Evolutionary conservation across 2,113 vertebrate genomes (phyloP).

Genomic region (Daboia siamensis): DNA sequence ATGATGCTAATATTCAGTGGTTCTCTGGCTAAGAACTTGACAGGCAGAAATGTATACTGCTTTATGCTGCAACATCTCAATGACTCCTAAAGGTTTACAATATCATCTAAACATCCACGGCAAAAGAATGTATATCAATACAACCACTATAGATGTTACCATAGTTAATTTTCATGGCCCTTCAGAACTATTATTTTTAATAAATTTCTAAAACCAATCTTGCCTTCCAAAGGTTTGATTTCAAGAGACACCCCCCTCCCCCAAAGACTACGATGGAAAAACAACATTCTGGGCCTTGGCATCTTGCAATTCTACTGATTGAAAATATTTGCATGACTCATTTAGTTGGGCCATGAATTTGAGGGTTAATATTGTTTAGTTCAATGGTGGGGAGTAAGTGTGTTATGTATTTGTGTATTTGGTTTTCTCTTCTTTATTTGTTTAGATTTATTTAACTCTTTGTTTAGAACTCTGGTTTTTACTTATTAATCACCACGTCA

Average conservation of each 20-base stretch:
- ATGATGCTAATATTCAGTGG: neutral
- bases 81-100: neutral
- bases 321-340: neutral
- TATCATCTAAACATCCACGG: neutral
- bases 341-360: accelerated
- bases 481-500: neutral
- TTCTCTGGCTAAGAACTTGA: neutral
- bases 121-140: neutral
- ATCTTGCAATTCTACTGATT: neutral
- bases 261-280: neutral
- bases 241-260: neutral
- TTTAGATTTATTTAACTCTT: neutral
- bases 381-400: too few species aligned
- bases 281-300: neutral
- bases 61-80: neutral
- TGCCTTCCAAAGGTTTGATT: neutral
- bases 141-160: neutral
- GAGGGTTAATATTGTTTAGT: neutral
- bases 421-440: neutral
- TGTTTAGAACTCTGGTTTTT: conserved; percentile 17
- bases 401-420: neutral
- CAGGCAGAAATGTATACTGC: neutral
- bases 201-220: neutral
- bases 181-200: neutral
- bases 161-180: neutral